Evolutionary conservation across 1,140 invertebrate genomes (phyloP), one percentile per base, ranked within the genome.

Genomic region (Chrysopa pallens): DNA sequence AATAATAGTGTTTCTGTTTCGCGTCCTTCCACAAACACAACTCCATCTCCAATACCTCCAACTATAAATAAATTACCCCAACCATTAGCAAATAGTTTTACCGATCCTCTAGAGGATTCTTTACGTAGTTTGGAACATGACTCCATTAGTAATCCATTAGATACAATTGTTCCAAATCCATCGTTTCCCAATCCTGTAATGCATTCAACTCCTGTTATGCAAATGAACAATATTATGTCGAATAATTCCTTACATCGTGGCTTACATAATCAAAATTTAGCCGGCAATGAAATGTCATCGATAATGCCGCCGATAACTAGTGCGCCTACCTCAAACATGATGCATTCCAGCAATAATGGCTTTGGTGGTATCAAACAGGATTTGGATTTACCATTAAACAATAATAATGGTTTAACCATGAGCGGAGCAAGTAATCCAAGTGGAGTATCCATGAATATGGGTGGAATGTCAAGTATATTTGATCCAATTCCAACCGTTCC

Each of bases 21-120:
- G 17, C 17, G 17, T 23, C 17, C 17, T 23, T 23, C 31, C 8
- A 33, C n/a, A 33, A 33, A 12, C n/a, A 33, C 31, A 9, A 33
- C 31, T 6, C 47, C 46, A n/a, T 51, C 53, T 39, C 40, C 41
- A 33, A 33, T 54, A 17, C 51, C 56, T 8, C 55, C 57, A 11
- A 52, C 54, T 4, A 56, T 60, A 29, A 51, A 55, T 50, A 40
- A 57, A 50, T 29, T 36, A 38, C 14, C 53, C 9, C 50, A 51
- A 29, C 63, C 49, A 42, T 52, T 46, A 44, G 50, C 40, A 52
- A 60, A 17, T 53, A 59, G 54, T 55, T 69, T 53, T 57, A 65
- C 53, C 36, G 75, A 78, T 56, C 73, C 74, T n/a, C 63, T 77
- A 46, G 75, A 77, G 55, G 67, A 75, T 47, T 75, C 74, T 23